Conservation (phyloP, 2,113 vertebrate species). For the Erpornis zantholeuca region DNA sequence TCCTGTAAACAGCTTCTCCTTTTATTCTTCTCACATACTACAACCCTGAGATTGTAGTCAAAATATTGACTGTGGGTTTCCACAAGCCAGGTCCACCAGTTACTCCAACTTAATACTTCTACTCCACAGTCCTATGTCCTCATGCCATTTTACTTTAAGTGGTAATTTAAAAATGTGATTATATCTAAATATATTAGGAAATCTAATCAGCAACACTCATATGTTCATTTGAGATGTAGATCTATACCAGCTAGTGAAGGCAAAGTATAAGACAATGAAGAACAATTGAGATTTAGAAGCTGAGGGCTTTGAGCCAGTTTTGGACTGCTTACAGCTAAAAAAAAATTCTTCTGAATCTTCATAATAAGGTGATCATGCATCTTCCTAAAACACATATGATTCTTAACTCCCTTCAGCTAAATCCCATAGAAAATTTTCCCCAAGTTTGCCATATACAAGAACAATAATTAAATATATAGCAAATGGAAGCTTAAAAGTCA, state of each 20-base stretch:
- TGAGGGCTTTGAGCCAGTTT: not conserved
- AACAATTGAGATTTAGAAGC: not conserved
- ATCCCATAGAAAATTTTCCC: not conserved
- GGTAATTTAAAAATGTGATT: not conserved
- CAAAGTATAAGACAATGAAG: not conserved
- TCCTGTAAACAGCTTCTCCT: not conserved
- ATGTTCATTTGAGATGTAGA: not conserved
- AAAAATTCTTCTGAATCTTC: not conserved
- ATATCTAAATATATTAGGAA: not conserved
- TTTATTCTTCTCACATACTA: not conserved
- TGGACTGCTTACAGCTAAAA: not conserved
- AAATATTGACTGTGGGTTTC: not conserved
- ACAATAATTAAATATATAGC: not conserved
- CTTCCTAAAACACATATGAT: not conserved
- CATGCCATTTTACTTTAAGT: not conserved
- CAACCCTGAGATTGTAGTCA: not conserved
- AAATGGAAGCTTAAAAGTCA: slow-evolving; percentile 17
- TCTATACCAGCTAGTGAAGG: not conserved
- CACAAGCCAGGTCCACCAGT: not conserved
- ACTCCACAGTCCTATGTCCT: not conserved
- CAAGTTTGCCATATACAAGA: not conserved
- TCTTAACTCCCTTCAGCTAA: not conserved
- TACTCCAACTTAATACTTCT: not conserved
- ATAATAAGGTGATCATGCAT: not conserved
- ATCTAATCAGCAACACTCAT: not conserved